Conservation (phyloP, 2,113 vertebrate species). For the Grus americana region DNA sequence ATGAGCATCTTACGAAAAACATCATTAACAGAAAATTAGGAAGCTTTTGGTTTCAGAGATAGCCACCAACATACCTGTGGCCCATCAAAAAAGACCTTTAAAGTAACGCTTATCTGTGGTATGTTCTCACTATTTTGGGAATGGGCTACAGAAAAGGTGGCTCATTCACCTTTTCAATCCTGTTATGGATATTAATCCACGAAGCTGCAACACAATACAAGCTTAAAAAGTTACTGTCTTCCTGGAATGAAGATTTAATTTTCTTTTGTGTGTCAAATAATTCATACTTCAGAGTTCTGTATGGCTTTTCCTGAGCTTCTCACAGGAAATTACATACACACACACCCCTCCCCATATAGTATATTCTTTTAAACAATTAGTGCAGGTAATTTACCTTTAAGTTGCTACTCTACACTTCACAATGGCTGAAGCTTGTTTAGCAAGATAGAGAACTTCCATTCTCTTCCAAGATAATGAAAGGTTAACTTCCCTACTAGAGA, state of each 20-base stretch:
- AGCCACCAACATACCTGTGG: not conserved
- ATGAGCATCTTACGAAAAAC: not conserved
- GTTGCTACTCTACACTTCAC: not conserved
- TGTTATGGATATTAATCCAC: not conserved
- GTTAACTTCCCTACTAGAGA: constrained; percentile 16
- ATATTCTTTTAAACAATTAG: not conserved
- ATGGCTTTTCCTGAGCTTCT: not conserved
- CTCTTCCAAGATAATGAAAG: not conserved
- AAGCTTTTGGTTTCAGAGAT: not conserved
- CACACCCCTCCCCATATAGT: not conserved
- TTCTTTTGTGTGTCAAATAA: not conserved
- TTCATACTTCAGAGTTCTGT: not conserved
- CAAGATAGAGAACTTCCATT: not conserved
- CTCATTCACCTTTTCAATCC: not conserved
- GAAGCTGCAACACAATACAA: not conserved
- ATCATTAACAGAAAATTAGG: not conserved
- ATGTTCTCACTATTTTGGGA: not conserved
- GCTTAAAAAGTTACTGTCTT: not conserved
- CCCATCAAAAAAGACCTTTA: not conserved
- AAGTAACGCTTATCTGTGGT: not conserved
- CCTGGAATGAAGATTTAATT: not conserved
- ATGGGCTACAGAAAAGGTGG: not conserved
- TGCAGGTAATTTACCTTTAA: not conserved
- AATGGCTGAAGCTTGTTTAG: not conserved
- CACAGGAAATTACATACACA: not conserved